A percentile compares a stretch with the other conserved stretches of the same genome.
These are phyloP conservation scores for Cyclura pinguis DNA, from an alignment of 2,797 vertebrate genomes.

Conservation along the genomic window DNA sequence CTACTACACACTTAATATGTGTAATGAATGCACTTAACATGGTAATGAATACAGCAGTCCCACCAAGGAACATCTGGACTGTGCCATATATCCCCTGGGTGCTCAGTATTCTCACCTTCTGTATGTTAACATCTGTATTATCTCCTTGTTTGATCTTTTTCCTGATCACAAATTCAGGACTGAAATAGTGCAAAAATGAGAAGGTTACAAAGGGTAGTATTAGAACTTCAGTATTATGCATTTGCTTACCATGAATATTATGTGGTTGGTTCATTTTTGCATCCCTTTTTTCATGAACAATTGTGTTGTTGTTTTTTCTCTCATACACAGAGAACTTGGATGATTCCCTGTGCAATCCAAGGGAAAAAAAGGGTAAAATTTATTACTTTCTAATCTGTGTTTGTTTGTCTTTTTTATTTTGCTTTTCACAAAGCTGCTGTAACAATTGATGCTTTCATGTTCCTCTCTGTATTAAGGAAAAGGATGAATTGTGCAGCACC, in stretches of 20 bases:
- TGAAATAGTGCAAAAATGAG: not conserved
- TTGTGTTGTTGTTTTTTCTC: not conserved
- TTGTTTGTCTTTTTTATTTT: slow-evolving; percentile 14
- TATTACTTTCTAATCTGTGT: slow-evolving; percentile 44
- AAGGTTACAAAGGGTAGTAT: not conserved
- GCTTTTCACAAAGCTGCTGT: slow-evolving; percentile 18
- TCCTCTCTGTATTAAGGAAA: slow-evolving; percentile 44
- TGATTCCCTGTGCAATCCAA: slow-evolving; percentile 15
- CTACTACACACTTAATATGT: not conserved
- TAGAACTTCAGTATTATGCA: not conserved
- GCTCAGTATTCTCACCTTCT: too few species aligned
- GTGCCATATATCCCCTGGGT: not conserved
- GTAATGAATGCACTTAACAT: not conserved
- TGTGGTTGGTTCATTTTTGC: not conserved
- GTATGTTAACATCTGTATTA: not conserved
- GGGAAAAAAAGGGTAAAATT: not conserved
- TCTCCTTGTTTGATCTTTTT: not conserved
- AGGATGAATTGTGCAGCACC: slow-evolving; percentile 50
- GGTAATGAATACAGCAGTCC: not conserved
- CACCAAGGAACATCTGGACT: not conserved
- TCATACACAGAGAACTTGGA: not conserved
- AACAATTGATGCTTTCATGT: slow-evolving; percentile 46
- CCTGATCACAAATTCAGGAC: not conserved
- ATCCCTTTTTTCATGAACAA: not conserved
- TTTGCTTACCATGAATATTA: not conserved